Evolutionary conservation across 92 coral and sea anemone genomes (phyloP), one percentile per base, ranked within the genome.

Genomic region (Parazoanthus swiftii): DNA sequence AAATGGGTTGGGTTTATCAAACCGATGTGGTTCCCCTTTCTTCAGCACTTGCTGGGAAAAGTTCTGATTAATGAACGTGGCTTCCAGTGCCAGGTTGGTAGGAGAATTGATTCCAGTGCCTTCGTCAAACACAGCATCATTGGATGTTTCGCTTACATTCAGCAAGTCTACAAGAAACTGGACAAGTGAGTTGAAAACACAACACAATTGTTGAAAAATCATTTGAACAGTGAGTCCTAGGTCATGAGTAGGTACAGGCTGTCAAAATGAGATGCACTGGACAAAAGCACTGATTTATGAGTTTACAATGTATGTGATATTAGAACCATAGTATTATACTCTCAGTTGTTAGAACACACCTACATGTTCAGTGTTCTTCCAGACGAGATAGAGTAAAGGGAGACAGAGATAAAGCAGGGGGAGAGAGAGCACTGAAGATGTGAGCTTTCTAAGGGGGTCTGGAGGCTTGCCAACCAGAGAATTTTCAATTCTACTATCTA

Each of bases 51-150:
- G 99, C 79, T 97, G 99, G 43, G 99, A 95, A 91, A 97, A 97
- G 91, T 97, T 97, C 90, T 97, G 99, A 91, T 97, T 97, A 90
- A 97, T 94, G 58, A 97, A 97, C 2, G 99, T 97, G 16, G 99
- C 99, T 88, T 97, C 99, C 58, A 97, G 94, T 70, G 98, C 98
- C 73, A 97, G 92, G 67, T 95, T 97, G 16, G 98, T 97, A 37
- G 99, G 98, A 8, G 98, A 95, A 80, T 97, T 97, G 85, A 97
- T 97, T 51, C 98, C 99, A 54, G 94, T 92, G 76, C 94, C 93
- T 85, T 97, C 98, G 65, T 97, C 99, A 80, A 93, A 91, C 54
- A 92, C 85, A 44, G 96, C 93, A 81, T 97, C 99, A 81, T 92
- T 90, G n/a, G 99, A 98, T 15, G 98, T 97, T 88, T 97, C 99